Evolutionary conservation across 2,888 invertebrate genomes (phyloP), one percentile per base, ranked within the genome.

Genomic region (Cheilosia soror): DNA sequence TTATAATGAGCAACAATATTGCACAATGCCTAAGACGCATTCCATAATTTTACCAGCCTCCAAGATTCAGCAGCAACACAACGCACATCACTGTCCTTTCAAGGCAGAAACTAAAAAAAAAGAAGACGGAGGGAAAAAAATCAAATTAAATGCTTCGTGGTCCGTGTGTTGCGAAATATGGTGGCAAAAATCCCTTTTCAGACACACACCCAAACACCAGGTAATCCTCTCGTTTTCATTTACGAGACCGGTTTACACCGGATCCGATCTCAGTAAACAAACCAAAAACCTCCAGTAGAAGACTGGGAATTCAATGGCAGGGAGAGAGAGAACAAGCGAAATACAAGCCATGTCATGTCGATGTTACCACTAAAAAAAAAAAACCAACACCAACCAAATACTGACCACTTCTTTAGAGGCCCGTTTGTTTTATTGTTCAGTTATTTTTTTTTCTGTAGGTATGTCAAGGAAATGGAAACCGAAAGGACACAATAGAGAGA

Each of bases 151-250:
- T 13, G 15, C 49, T 82, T 15, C n/a, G 31, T 82, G 78, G 73
- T 82, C 44, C n/a, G 31, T 82, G 78, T 78, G 72, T 68, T 84
- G 68, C 79, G 58, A 84, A 84, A 79, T 79, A 84, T 84, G 73
- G 83, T 84, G 84, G 73, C 79, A 69, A 73, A 69, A 65, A 51
- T 58, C 65, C 69, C 69, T 65, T 81, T 78, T 69, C 55, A 13
- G 53, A 68, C 72, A 78, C 71, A 83, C 83, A 69, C 63, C 55
- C 68, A 63, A 73, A 73, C 62, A 51, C 44, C 72, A 58, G 68
- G 68, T 78, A 73, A 68, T 83, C 78, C 78, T 79, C 77, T 79
- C 79, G 79, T 79, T 84, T 84, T 84, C 79, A 73, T 75, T 79
- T 69, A 31, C 11, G 55, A 20, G 79, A 84, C 84, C 84, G 84